Evolutionary conservation across 2,797 vertebrate genomes (phyloP), one percentile per base, ranked within the genome.

Genomic region (Gambusia yucatana): DNA sequence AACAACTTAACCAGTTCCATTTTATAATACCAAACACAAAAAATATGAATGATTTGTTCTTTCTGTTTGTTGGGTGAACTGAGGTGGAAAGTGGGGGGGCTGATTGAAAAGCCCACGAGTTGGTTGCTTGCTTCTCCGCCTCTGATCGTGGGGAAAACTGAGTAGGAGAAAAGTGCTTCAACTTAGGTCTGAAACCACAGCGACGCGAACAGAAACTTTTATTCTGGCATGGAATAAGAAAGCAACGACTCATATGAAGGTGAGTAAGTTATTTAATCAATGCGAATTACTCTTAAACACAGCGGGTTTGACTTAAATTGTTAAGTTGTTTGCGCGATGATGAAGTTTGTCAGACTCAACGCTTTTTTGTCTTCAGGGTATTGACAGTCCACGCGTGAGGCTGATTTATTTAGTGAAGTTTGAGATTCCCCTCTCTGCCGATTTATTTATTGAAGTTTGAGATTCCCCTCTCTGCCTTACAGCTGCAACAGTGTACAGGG

Each of bases 321-420:
- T 39, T 9, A 6, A 55, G 4, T 20, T 14, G 16, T 6, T 61
- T 0, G 2, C 36, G 17, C 47, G 6, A 4, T 16, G 47, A 39
- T 46, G 14, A 48, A 44, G 55, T 84, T 47, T 79, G 83, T 79
- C 78, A 75, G 75, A 6, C 47, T 6, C 20, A 22, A 59, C 17
- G 3, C 47, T n/a, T 50, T 3, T 17, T 63, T 73, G 63, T 80
- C 79, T 50, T 73, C 44, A 46, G 2, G 48, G 7, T 83, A 82
- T 84, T 87, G 82, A 89, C 84, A 48, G n/a, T 28, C n/a, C 7
- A 78, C 82, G 72, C 76, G 77, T 82, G 76, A 30, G 3, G 10
- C 7, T 48, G n/a, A 14, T 25, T 73, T 33, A n/a, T 73, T 85
- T 50, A n/a, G 33, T 71, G 14, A 4, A 28, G 20, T 6, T 47